Evolutionary conservation across 1,140 invertebrate species (phyloP).

Genomic region (Ganaspis sp.): DNA sequence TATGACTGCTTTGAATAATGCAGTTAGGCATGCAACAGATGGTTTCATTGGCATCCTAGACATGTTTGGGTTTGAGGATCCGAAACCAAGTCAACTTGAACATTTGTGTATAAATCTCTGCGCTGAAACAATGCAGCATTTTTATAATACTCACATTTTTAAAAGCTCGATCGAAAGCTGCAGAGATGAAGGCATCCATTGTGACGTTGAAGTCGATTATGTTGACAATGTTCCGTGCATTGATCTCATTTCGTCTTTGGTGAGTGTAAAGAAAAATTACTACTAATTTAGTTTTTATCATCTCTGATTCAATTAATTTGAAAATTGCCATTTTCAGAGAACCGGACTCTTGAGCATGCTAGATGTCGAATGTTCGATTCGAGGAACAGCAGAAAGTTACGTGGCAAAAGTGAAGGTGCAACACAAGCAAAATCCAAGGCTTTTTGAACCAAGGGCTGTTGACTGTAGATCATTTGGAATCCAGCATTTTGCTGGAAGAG

Average conservation of each 20-base stretch:
- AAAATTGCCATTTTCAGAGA: slow-evolving; percentile 75
- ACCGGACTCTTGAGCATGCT: slow-evolving; percentile 94
- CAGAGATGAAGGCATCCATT: slow-evolving; percentile 93
- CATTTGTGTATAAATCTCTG: slow-evolving; percentile 96
- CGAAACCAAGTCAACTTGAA: slow-evolving; percentile 91
- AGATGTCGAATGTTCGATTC: slow-evolving; percentile 93
- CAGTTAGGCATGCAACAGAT: slow-evolving; percentile 94
- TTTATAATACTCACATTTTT: slow-evolving; percentile 97
- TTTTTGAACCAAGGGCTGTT: slow-evolving; percentile 85
- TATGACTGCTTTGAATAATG: slow-evolving; percentile 94
- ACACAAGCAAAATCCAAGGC: slow-evolving; percentile 85
- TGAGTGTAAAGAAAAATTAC: slow-evolving; percentile 70
- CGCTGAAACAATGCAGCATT: slow-evolving; percentile 98
- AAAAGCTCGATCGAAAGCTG: slow-evolving; percentile 96
- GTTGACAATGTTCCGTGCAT: slow-evolving; percentile 97
- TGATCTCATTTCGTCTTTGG: slow-evolving; percentile 94
- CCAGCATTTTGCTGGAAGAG: slow-evolving; percentile 93
- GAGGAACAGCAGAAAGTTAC: slow-evolving; percentile 91
- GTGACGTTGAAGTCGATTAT: slow-evolving; percentile 94
- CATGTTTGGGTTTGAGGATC: slow-evolving; percentile 97
- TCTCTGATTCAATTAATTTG: background rate
- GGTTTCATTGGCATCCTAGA: slow-evolving; percentile 96
- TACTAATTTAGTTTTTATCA: background rate
- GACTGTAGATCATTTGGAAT: slow-evolving; percentile 92
- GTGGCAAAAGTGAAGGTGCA: slow-evolving; percentile 91